Evolutionary conservation across 2,797 vertebrate genomes (phyloP).

Genomic region (Hippocampus kuda): DNA sequence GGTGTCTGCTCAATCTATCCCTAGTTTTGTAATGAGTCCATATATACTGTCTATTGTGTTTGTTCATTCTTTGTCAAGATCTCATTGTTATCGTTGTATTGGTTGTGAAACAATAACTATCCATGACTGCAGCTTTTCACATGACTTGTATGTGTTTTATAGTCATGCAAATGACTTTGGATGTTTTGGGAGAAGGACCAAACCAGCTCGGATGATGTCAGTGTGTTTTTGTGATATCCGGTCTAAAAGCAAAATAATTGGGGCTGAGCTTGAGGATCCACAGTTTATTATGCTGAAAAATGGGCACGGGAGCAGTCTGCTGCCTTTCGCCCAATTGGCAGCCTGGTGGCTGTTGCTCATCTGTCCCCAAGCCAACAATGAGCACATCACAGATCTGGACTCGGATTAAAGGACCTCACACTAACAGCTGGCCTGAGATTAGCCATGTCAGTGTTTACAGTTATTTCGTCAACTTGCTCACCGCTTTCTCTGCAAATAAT

Average conservation of each 20-base stretch:
- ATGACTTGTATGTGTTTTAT: too few relatives aligned
- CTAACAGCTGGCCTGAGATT: constrained; percentile 68
- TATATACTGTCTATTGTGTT: too few relatives aligned
- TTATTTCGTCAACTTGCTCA: constrained; percentile 49
- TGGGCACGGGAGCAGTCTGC: constrained; percentile 47
- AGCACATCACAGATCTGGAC: constrained; percentile 62
- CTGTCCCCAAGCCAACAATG: constrained; percentile 57
- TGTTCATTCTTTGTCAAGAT: too few relatives aligned
- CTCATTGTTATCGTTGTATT: too few relatives aligned
- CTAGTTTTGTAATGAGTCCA: too few relatives aligned
- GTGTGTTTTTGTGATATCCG: neutral
- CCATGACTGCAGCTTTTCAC: too few relatives aligned
- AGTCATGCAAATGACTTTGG: too few relatives aligned
- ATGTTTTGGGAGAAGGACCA: neutral
- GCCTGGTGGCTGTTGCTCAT: constrained; percentile 60
- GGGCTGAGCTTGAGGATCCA: constrained; percentile 31
- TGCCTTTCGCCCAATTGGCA: constrained; percentile 65
- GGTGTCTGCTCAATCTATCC: too few relatives aligned
- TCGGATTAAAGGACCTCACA: constrained; percentile 63
- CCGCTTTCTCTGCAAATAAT: neutral
- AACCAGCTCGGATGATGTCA: neutral
- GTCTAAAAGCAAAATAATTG: neutral
- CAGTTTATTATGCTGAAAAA: constrained; percentile 55
- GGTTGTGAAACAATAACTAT: too few relatives aligned
- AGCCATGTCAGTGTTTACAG: constrained; percentile 65